These are phyloP conservation scores for Otolemur garnettii DNA, from an alignment of 2,113 vertebrate genomes.

Conservation along the genomic window DNA sequence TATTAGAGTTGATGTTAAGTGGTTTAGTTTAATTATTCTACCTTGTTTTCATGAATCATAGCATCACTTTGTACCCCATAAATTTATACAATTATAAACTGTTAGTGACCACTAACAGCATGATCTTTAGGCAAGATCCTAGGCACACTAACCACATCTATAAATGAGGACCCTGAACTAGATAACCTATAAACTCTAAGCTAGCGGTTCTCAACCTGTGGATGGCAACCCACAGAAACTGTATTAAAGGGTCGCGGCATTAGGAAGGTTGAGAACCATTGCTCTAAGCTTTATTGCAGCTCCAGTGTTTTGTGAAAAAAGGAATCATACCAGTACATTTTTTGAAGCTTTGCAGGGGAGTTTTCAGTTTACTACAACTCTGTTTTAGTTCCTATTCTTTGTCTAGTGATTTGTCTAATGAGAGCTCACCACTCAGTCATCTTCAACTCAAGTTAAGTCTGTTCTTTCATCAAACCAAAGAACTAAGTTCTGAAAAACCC, in stretches of 20 bases:
- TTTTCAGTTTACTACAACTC: not conserved
- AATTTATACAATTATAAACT: not conserved
- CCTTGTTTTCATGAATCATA: not conserved
- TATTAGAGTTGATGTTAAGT: not conserved
- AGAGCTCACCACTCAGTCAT: not conserved
- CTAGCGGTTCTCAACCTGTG: too few relatives aligned
- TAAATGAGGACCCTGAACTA: not conserved
- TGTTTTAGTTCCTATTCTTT: not conserved
- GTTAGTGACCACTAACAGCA: not conserved
- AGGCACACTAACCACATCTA: not conserved
- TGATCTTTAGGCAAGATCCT: not conserved
- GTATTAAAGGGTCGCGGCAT: too few relatives aligned
- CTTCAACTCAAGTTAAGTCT: not conserved
- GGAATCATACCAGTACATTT: not conserved
- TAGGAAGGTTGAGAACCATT: too few relatives aligned
- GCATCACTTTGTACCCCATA: not conserved
- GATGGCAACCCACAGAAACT: too few relatives aligned
- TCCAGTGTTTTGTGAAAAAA: not conserved
- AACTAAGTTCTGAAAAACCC: not conserved
- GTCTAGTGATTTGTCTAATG: not conserved
- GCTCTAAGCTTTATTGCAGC: not conserved
- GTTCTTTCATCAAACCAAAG: constrained; percentile 30
- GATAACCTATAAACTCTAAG: too few relatives aligned
- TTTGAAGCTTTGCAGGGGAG: constrained; percentile 12
- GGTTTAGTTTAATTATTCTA: not conserved